Evolutionary conservation across 2,797 vertebrate genomes (phyloP).

Genomic region (Ptychadena robeensis): DNA sequence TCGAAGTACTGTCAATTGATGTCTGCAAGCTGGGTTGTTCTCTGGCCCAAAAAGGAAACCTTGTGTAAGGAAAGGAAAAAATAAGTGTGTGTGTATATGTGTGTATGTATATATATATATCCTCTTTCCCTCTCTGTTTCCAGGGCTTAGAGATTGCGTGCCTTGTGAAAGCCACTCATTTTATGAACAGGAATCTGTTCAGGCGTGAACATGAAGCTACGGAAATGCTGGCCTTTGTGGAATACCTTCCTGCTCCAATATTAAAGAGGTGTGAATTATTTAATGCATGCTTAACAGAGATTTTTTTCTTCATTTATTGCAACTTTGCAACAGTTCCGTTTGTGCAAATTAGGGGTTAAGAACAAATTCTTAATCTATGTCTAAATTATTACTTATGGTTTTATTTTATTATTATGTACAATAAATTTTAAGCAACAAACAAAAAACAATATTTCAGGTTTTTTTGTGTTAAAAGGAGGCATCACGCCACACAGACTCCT

Average conservation of each 20-base stretch:
- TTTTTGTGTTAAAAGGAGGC: too few relatives aligned
- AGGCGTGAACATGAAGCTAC: constrained; percentile 65
- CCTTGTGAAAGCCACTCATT: constrained; percentile 22
- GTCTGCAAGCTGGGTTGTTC: neutral
- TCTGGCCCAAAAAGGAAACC: too few relatives aligned
- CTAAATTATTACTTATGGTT: neutral
- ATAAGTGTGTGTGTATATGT: too few relatives aligned
- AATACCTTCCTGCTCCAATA: constrained; percentile 70
- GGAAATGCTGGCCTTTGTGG: constrained; percentile 69
- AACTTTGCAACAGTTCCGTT: neutral
- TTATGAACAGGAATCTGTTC: constrained; percentile 50
- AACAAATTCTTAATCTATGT: neutral
- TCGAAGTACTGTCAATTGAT: neutral
- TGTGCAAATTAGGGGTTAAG: neutral
- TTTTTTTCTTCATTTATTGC: constrained; percentile 28
- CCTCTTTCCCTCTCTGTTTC: neutral
- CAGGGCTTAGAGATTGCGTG: constrained; percentile 52
- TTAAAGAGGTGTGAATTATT: constrained; percentile 75
- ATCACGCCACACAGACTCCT: too few relatives aligned
- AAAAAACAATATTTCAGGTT: too few relatives aligned
- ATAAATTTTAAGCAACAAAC: too few relatives aligned
- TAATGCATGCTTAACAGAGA: constrained; percentile 66
- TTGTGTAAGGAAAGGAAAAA: neutral
- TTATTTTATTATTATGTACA: too few relatives aligned
- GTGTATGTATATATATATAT: neutral